Base-by-base conservation (phyloP, 2,888 invertebrate genomes). In the Lycocerus yunnanus region DNA sequence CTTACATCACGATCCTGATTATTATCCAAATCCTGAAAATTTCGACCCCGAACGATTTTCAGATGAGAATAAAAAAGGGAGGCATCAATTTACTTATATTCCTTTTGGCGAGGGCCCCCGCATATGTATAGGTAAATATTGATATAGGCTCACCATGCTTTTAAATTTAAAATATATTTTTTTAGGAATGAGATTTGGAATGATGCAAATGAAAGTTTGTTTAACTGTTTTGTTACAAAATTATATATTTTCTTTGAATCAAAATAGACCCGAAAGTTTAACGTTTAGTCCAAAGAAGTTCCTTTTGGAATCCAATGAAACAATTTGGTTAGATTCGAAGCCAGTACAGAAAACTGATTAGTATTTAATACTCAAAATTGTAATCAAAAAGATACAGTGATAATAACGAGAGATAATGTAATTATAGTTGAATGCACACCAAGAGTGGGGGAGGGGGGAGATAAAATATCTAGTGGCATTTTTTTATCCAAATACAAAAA, bases 161-260 rank as follows among this genome's bases (percentile, higher is more conserved):
- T 59, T 3, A 13, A 16, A 66, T n/a, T 8, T 21, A 15, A 0
- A 21, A 3, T 14, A 9, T 18, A 15, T 13, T 21, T n/a, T 68
- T 73, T 15, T 59, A 80, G 80, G 81, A 5, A 68, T 75, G 58
- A 72, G 80, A 11, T 79, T 80, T 74, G 81, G 78, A 9, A 18
- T 76, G 18, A 59, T 81, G 68, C 80, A 81, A 74, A 71, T 72
- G 9, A 80, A 80, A 68, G 69, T 78, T 1, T 79, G 78, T 9
- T 18, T 80, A 20, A 65, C 73, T 4, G 4, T 61, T n/a, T 24
- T 81, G 4, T 61, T 80, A 58, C 67, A 65, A 43, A 73, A 79
- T 59, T 80, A 73, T 27, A 71, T 61, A 43, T 75, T 81, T 20
- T 65, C 58, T 1, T 16, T 74, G 1, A 75, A 72, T 43, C 9